A percentile compares a stretch with the other conserved stretches of the same genome.
Evolutionary conservation across 2,888 invertebrate genomes (phyloP).

Genomic region (Agrilus mali): DNA sequence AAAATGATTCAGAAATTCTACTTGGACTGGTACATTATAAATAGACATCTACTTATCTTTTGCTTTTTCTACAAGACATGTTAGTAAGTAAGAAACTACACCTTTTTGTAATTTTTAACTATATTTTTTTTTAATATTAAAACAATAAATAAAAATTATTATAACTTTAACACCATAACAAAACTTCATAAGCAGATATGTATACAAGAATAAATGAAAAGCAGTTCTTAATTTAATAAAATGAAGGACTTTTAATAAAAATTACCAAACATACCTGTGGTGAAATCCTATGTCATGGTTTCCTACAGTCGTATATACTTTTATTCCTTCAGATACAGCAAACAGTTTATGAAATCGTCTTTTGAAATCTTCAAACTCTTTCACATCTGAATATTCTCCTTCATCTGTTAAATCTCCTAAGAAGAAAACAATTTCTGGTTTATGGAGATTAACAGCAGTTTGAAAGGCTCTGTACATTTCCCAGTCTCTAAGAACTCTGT

Average conservation of each 20-base stretch:
- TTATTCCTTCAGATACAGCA: slow-evolving; percentile 49
- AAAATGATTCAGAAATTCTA: no score
- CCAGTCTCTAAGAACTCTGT: slow-evolving; percentile 91
- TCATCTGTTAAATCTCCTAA: slow-evolving; percentile 95
- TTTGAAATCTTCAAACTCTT: slow-evolving; percentile 71
- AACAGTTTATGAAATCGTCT: slow-evolving; percentile 72
- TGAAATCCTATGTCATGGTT: slow-evolving; percentile 99
- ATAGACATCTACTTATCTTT: no score
- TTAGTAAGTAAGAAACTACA: no score
- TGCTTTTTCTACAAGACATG: no score
- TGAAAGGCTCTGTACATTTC: slow-evolving; percentile 94
- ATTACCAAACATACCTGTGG: slow-evolving; percentile 53
- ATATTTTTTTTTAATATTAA: no score
- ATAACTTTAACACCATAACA: no score
- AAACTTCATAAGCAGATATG: no score
- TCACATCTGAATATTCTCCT: slow-evolving; percentile 72
- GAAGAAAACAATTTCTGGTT: slow-evolving; percentile 84
- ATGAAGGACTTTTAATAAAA: neutral
- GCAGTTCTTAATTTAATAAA: no score
- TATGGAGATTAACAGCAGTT: slow-evolving; percentile 66
- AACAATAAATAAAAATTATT: no score
- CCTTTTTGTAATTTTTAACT: no score
- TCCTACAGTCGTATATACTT: slow-evolving; percentile 70
- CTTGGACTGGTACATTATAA: no score
- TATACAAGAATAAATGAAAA: no score